Percentiles rank a stretch among this genome's conserved stretches.
These are phyloP conservation scores for Drosophila saltans DNA, from an alignment of 1,140 invertebrate genomes.

Conservation along the genomic window DNA sequence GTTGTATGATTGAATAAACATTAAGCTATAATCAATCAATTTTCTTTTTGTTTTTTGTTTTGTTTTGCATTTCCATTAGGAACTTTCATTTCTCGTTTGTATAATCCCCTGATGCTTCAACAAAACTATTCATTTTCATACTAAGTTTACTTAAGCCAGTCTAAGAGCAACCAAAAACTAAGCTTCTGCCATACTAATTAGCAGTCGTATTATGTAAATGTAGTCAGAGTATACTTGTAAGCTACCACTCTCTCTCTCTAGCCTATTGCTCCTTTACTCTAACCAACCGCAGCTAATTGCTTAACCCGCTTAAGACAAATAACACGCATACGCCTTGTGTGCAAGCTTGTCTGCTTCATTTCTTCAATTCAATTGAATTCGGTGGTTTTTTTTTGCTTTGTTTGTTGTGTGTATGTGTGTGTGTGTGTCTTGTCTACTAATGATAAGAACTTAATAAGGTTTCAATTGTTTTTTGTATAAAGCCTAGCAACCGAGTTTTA, in stretches of 20 bases:
- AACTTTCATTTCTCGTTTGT: constrained; percentile 2
- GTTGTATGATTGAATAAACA: background rate
- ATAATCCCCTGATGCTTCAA: background rate
- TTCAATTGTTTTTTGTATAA: constrained; percentile 54
- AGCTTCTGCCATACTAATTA: constrained; percentile 57
- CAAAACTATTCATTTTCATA: constrained; percentile 14
- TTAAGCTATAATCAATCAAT: constrained; percentile 6
- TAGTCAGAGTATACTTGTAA: constrained; percentile 29
- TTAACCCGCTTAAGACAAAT: constrained; percentile 60
- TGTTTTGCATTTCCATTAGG: background rate
- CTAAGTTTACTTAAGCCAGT: constrained; percentile 13
- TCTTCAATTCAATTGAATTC: constrained; percentile 25
- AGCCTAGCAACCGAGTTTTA: constrained; percentile 31
- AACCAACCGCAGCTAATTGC: constrained; percentile 42
- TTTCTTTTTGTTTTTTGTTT: background rate
- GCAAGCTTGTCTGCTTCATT: constrained; percentile 14
- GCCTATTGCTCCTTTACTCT: background rate
- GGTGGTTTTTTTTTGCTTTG: background rate
- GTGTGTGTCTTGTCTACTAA: constrained; percentile 24
- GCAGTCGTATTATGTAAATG: constrained; percentile 60
- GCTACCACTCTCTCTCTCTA: background rate
- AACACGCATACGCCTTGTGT: constrained; percentile 55
- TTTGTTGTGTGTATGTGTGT: too few species aligned
- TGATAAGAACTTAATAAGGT: constrained; percentile 65
- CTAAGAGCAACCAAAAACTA: constrained; percentile 44